Conservation (phyloP, 2,113 vertebrate species). For the Phaethornis superciliosus region DNA sequence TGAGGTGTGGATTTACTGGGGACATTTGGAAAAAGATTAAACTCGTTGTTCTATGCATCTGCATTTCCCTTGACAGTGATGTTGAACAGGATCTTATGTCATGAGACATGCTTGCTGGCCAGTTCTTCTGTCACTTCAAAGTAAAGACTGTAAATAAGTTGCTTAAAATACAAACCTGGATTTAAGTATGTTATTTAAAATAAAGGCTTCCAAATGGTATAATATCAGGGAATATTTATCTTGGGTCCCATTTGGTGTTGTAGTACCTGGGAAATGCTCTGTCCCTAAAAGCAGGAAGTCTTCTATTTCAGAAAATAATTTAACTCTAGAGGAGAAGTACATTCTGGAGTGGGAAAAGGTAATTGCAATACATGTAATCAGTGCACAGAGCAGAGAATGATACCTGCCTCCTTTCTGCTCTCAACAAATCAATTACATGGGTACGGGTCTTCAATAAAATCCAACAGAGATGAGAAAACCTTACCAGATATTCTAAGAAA, state of each 20-base stretch:
- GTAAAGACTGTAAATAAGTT: neutral
- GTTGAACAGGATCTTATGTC: neutral
- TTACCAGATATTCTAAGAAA: neutral
- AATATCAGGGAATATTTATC: neutral
- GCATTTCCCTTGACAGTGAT: neutral
- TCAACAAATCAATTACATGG: neutral
- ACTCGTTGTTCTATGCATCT: neutral
- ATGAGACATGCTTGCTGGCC: neutral
- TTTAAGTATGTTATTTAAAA: neutral
- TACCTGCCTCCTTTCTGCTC: neutral
- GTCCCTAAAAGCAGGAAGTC: neutral
- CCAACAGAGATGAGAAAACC: neutral
- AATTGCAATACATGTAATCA: neutral
- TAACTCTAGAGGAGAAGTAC: neutral
- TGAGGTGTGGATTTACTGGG: neutral
- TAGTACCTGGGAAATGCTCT: neutral
- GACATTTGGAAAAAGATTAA: neutral
- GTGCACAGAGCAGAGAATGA: neutral
- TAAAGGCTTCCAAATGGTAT: neutral
- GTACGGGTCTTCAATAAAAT: neutral
- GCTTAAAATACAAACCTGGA: neutral
- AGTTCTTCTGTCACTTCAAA: neutral
- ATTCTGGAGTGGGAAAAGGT: neutral
- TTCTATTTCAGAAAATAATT: neutral
- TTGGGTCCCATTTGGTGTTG: neutral